Base-by-base conservation (phyloP, 2,888 invertebrate genomes). In the Amphipyra berbera region DNA sequence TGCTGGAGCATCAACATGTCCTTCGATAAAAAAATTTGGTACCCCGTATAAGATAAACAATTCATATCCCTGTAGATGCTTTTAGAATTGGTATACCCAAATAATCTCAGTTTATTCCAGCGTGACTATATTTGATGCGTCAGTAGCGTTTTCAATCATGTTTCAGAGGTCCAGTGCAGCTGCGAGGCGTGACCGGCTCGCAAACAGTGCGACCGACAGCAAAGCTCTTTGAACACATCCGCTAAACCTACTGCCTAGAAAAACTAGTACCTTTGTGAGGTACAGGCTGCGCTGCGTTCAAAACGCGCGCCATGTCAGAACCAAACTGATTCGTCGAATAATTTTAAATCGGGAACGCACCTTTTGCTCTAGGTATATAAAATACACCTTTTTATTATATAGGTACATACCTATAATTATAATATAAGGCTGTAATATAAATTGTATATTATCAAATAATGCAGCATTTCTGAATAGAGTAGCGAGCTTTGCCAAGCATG, bases 211-310 rank as follows among this genome's bases (percentile, higher is more conserved):
- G 68, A 73, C 76, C 77, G 90, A 90, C 91, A 84, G 82, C 89
- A 92, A 92, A 93, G 92, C 91, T 83, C 89, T 93, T 91, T 92
- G 89, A 89, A 70, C 84, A 69, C 48, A 76, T 82, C 81, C 72
- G 68, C 73, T 82, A 68, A 68, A 74, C 71, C 75, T 55, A 63
- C 60, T 57, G 69, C 75, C 73, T 73, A 75, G 82, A 86, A 89
- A 88, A 87, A 84, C 74, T 74, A 68, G 69, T 55, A 79, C 81
- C 85, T 88, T 86, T 87, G 82, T 83, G 72, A 49, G 45, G 49
- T 27, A 57, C 45, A 12, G 45, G 21, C 40, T 52, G 47, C 45
- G 21, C 40, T 52, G 47, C 45, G 9, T 47, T 38, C 30, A 37
- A 53, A 46, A 46, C 44, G 38, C 7, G 27, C 13, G 14, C 12